Conservation (phyloP, 1,140 invertebrate species). For the Diabrotica undecimpunctata region DNA sequence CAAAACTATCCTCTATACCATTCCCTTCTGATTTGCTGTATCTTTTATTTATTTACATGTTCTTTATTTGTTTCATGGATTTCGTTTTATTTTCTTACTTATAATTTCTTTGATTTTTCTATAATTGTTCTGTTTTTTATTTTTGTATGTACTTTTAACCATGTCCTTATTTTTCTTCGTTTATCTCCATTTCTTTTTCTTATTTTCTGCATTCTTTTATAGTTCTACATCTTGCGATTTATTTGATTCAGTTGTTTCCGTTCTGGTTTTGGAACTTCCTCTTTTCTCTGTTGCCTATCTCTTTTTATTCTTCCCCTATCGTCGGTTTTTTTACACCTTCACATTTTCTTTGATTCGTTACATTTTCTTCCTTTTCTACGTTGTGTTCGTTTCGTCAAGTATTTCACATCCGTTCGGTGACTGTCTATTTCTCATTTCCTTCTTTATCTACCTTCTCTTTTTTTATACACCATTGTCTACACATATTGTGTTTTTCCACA, state of each 20-base stretch:
- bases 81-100: not conserved
- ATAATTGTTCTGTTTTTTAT: constrained; percentile 17
- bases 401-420: too few relatives aligned
- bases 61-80: not conserved
- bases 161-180: not conserved
- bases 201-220: too few relatives aligned
- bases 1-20: too few relatives aligned
- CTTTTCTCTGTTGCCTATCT: not conserved
- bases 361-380: too few relatives aligned
- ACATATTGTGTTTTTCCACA: too few relatives aligned
- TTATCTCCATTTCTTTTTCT: not conserved
- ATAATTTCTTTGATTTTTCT: constrained; percentile 11
- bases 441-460: too few relatives aligned
- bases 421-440: too few relatives aligned
- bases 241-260: not conserved
- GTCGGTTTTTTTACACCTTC: not conserved
- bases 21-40: too few relatives aligned
- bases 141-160: not conserved
- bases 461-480: too few relatives aligned
- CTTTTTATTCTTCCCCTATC: not conserved
- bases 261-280: not conserved
- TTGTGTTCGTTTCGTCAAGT: too few relatives aligned
- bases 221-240: too few relatives aligned
- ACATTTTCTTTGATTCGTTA: too few relatives aligned
- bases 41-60: not conserved